Conservation (phyloP, 1,140 invertebrate genomes). For the Trichonephila clavata region DNA sequence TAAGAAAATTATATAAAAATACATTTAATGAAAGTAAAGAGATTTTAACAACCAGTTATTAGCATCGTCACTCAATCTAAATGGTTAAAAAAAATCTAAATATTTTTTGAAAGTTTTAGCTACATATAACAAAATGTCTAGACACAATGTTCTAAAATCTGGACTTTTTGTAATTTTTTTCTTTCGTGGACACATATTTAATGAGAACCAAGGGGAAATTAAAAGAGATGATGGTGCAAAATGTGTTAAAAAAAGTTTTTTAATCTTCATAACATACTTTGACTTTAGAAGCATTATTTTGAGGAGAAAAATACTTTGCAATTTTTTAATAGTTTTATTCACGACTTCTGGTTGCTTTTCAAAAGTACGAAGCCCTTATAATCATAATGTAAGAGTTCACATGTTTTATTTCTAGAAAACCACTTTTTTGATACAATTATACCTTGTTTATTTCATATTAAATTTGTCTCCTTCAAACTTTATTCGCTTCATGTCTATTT, state of each 20-base stretch:
- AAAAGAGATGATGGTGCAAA: neutral
- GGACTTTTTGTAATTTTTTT: neutral
- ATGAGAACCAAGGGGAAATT: slow-evolving; percentile 6
- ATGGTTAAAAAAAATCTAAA: neutral
- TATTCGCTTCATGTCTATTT: too few relatives aligned
- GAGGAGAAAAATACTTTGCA: neutral
- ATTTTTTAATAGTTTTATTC: neutral
- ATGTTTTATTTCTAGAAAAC: neutral
- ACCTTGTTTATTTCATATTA: too few relatives aligned
- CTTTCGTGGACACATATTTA: neutral
- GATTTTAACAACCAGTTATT: neutral
- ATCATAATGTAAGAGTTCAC: too few relatives aligned
- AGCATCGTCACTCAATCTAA: neutral
- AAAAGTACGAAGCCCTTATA: neutral
- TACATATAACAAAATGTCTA: neutral
- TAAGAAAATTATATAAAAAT: neutral
- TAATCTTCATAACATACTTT: neutral
- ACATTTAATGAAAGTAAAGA: neutral
- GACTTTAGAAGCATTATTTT: neutral
- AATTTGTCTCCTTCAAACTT: too few relatives aligned
- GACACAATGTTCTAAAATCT: neutral
- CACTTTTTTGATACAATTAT: too few relatives aligned
- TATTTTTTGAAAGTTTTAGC: neutral
- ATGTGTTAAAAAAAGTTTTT: neutral
- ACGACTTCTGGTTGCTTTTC: neutral